Percentiles rank a stretch among this genome's conserved stretches.
phyloP scores from a whole-genome alignment of 2,113 vertebrate genomes.

The Salvelinus sp. region DNA sequence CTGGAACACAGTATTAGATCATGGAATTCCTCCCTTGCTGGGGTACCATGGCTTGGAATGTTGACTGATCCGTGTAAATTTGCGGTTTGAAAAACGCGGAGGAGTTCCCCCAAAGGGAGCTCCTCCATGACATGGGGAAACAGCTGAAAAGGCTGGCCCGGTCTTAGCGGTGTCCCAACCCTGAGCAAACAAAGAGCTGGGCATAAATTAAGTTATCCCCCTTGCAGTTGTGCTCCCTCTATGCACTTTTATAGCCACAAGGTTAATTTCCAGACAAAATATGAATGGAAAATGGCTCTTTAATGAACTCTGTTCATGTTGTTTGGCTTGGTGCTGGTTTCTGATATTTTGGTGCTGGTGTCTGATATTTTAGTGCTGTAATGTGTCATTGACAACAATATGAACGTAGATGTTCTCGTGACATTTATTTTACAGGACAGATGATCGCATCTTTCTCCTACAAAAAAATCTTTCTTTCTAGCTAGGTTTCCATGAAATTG shows the following conservation, averaged over 20 bases:
- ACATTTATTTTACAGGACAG: neutral
- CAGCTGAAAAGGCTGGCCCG: slow-evolving; percentile 46
- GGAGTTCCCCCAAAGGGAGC: slow-evolving; percentile 47
- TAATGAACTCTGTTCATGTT: neutral
- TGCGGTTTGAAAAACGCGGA: slow-evolving; percentile 42
- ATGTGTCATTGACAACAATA: neutral
- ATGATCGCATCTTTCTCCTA: neutral
- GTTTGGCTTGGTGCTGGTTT: neutral
- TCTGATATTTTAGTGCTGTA: neutral
- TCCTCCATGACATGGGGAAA: slow-evolving; percentile 45
- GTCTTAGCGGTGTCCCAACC: neutral
- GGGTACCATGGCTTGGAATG: slow-evolving; percentile 40
- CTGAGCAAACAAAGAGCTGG: slow-evolving; percentile 28
- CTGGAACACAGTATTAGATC: slow-evolving; percentile 42
- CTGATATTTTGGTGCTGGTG: neutral
- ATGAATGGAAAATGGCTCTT: neutral
- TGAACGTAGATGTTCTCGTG: neutral
- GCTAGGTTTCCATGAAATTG: too few species aligned
- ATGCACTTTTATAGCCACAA: slow-evolving; percentile 12
- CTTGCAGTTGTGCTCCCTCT: neutral
- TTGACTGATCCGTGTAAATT: slow-evolving; percentile 46
- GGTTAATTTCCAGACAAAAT: neutral
- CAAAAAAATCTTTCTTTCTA: neutral
- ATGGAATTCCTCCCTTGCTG: slow-evolving; percentile 43
- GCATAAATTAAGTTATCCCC: slow-evolving; percentile 31